These are phyloP conservation scores for Oscheius sp. DNA, from an alignment of 2,888 invertebrate species.

Conservation along the genomic window DNA sequence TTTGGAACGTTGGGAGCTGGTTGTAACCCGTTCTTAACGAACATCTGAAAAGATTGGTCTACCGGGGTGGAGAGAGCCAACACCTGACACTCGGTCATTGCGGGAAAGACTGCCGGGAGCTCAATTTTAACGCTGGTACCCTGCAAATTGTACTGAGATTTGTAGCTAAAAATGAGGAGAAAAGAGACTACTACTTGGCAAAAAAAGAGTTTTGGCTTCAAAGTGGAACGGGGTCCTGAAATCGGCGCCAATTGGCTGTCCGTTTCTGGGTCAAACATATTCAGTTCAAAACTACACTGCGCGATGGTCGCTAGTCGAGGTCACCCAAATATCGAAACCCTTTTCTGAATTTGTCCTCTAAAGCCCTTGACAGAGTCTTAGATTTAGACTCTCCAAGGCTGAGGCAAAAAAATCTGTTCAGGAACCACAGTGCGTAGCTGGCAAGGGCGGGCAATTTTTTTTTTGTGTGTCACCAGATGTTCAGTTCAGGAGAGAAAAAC, in stretches of 20 bases:
- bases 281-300: conserved; percentile 34
- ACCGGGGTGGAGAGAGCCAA: background rate
- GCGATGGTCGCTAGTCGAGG: conserved; percentile 29
- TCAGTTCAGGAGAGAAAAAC: conserved; percentile 21
- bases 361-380: background rate
- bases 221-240: conserved; percentile 30
- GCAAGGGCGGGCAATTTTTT: conserved; percentile 15
- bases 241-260: conserved; percentile 24
- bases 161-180: background rate
- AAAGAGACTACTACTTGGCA: background rate
- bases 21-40: conserved; percentile 40
- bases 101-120: conserved; percentile 11
- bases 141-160: too few species aligned
- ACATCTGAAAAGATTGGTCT: conserved; percentile 13
- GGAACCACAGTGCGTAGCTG: background rate
- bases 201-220: conserved; percentile 3
- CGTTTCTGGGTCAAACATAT: conserved; percentile 35
- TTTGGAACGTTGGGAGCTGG: conserved; percentile 62
- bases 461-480: conserved; percentile 18
- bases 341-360: conserved; percentile 13
- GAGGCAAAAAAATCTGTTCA: background rate
- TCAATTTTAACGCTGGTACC: conserved; percentile 12
- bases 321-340: conserved; percentile 30
- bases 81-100: conserved; percentile 24
- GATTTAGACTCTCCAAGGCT: background rate